Base-by-base conservation (phyloP, 2,797 vertebrate species). In the Darevskia mixta region DNA sequence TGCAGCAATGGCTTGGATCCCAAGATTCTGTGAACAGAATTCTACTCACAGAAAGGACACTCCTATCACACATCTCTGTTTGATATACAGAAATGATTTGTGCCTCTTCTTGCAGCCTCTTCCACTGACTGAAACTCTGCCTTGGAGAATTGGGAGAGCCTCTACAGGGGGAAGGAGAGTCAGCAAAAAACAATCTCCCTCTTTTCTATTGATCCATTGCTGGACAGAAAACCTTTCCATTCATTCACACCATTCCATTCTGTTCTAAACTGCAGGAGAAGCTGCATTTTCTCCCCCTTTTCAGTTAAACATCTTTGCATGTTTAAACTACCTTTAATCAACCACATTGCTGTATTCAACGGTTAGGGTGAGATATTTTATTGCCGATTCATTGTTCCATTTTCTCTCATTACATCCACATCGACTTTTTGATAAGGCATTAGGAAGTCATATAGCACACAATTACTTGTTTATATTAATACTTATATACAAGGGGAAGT, bases 361-460 rank as follows among this genome's bases (percentile, higher is more conserved):
- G 72, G 61, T 71, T 41, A 29, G 66, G 32, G 32, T 41, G 75
- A 78, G 29, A 86, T 86, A 78, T 78, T 49, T 86, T 79, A 86
- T 79, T 69, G 76, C 85, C 41, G 66, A 23, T 77, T 79, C 75
- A 49, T 79, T 79, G 75, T 86, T 79, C 71, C 64, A 79, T 55
- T 86, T 86, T 86, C 61, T 86, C 58, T 86, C 85, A 86, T 86
- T 79, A 86, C n/a, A 49, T 78, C n/a, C 64, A 35, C 69, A 86
- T 86, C 35, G 85, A 79, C 85, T 86, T 86, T 86, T 67, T 79
- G 75, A 79, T 86, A 79, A 79, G 61, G 23, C 58, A 78, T 78
- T 85, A 78, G 84, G 73, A 85, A 67, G 58, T 67, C 75, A 66
- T 85, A 86, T 49, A 86, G 64, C 64, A 79, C 76, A 79, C 41